These are phyloP conservation scores for Thaumetopoea pityocampa DNA, from an alignment of 1,140 invertebrate genomes.

Conservation along the genomic window DNA sequence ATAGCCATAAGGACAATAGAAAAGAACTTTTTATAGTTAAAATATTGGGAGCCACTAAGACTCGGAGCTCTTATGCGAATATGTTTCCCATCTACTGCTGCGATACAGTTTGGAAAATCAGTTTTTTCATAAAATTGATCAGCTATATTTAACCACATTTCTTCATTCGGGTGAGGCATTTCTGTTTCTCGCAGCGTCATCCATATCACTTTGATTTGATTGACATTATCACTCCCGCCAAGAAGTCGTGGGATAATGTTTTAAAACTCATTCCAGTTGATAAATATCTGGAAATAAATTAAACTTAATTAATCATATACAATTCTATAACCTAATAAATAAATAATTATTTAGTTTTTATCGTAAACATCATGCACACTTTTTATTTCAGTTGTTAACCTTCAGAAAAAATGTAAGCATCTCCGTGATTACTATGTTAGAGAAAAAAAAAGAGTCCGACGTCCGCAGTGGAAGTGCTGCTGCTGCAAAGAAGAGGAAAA, in stretches of 20 bases:
- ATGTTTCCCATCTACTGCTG: conserved; percentile 65
- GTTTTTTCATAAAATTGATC: conserved; percentile 5
- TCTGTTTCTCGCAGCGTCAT: conserved; percentile 5
- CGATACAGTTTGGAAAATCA: conserved; percentile 43
- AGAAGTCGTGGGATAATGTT: conserved; percentile 3
- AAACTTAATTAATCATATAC: conserved; percentile 1
- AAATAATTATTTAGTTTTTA: conserved; percentile 5
- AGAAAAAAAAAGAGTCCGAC: conserved; percentile 10
- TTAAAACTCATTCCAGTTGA: conserved; percentile 5
- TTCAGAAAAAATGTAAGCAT: conserved; percentile 7
- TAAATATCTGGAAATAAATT: conserved; percentile 9
- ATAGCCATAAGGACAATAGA: conserved; percentile 54
- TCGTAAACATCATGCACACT: conserved; percentile 8
- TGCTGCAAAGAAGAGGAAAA: conserved; percentile 13
- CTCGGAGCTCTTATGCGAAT: conserved; percentile 39
- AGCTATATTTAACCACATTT: conserved; percentile 7
- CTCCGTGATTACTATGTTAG: conserved; percentile 9
- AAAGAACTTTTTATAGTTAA: conserved; percentile 68
- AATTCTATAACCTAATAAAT: conserved; percentile 6
- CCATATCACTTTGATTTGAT: conserved; percentile 1
- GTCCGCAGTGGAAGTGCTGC: conserved; percentile 8
- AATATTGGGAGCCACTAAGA: conserved; percentile 50
- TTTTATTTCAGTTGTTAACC: conserved; percentile 11
- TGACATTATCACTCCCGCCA: conserved; percentile 2
- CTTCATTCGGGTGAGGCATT: conserved; percentile 2